These are phyloP conservation scores for Amblyteles armatorius DNA, from an alignment of 2,888 invertebrate genomes.

Conservation along the genomic window DNA sequence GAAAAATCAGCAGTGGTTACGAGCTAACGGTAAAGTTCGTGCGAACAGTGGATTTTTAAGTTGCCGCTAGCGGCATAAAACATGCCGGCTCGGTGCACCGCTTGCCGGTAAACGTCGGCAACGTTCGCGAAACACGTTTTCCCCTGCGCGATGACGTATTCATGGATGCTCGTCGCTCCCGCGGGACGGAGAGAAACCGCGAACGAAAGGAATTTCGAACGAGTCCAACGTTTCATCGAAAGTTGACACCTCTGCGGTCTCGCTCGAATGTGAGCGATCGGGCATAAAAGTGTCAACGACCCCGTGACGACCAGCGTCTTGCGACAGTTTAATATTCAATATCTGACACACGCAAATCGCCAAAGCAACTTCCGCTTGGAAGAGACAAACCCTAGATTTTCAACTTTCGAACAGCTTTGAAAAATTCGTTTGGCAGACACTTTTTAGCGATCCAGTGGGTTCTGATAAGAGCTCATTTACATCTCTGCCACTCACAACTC, in stretches of 20 bases:
- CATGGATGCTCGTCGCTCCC: constrained; percentile 8
- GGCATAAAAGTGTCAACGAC: constrained; percentile 43
- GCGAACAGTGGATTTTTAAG: constrained; percentile 1
- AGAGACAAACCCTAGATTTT: too few species aligned
- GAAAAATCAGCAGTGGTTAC: not conserved
- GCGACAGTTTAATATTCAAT: constrained; percentile 10
- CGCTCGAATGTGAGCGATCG: not conserved
- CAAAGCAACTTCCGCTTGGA: not conserved
- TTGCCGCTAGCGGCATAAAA: constrained; percentile 2
- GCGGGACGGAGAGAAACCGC: not conserved
- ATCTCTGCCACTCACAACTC: too few species aligned
- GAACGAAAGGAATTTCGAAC: constrained; percentile 37
- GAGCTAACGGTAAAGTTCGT: not conserved
- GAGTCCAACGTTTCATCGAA: constrained; percentile 38
- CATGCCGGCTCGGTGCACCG: not conserved
- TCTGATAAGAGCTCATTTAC: too few species aligned
- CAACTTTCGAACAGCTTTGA: too few species aligned
- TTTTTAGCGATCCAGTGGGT: too few species aligned
- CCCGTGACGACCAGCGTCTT: constrained; percentile 1
- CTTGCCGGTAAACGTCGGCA: not conserved
- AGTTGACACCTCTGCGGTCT: constrained; percentile 56
- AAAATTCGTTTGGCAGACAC: too few species aligned
- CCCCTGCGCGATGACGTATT: constrained; percentile 1
- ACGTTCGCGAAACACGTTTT: constrained; percentile 27
- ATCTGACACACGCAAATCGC: not conserved